Percentiles rank a stretch among this genome's conserved stretches.
These are phyloP conservation scores for Eristalinus sepulchralis DNA, from an alignment of 2,888 invertebrate genomes.

Conservation along the genomic window DNA sequence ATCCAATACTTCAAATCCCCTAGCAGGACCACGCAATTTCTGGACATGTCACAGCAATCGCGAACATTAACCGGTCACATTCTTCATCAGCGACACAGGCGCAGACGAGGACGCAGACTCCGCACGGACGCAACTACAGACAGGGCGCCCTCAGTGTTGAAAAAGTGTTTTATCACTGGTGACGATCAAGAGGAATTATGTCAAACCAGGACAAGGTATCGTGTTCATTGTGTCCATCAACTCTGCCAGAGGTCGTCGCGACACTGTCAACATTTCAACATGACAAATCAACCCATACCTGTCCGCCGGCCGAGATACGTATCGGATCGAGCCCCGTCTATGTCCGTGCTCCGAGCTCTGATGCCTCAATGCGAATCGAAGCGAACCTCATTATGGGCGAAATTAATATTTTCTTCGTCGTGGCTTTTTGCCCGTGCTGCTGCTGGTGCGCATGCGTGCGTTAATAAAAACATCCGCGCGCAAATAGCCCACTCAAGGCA, in stretches of 20 bases:
- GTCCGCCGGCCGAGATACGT: background rate
- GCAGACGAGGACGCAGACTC: background rate
- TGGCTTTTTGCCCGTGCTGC: constrained; percentile 2
- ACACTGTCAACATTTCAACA: constrained; percentile 36
- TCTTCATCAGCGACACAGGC: constrained; percentile 1
- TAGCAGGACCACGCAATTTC: constrained; percentile 11
- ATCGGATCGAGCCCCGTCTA: background rate
- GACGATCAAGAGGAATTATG: constrained; percentile 79
- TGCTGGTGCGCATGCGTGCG: background rate
- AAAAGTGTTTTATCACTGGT: constrained; percentile 77
- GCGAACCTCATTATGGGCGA: constrained; percentile 65
- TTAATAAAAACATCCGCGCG: constrained; percentile 64
- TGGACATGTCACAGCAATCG: constrained; percentile 31
- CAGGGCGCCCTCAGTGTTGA: constrained; percentile 30
- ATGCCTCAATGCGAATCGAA: constrained; percentile 57
- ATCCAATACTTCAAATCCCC: constrained; percentile 30
- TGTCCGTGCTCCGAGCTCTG: background rate
- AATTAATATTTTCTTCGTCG: constrained; percentile 56
- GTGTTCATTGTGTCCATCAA: constrained; percentile 69
- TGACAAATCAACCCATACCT: constrained; percentile 47
- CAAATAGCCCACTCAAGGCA: constrained; percentile 55
- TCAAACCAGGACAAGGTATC: constrained; percentile 78
- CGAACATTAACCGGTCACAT: constrained; percentile 49
- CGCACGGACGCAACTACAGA: background rate
- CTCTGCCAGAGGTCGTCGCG: constrained; percentile 19